Evolutionary conservation across 2,888 invertebrate genomes (phyloP).

Genomic region (Thereva unica): DNA sequence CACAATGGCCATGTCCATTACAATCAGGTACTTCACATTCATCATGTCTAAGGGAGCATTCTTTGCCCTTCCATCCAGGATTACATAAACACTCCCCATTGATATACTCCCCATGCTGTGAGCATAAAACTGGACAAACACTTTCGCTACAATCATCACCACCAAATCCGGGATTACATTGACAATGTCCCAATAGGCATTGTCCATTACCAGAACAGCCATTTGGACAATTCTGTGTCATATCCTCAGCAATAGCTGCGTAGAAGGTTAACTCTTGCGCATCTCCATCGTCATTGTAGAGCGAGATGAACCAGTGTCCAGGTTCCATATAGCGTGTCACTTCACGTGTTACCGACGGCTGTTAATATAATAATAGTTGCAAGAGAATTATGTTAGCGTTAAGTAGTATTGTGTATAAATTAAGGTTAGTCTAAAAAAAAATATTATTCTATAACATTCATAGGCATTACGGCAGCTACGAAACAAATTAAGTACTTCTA

Average conservation of each 20-base stretch:
- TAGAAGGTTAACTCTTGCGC: slow-evolving; percentile 85
- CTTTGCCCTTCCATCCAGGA: slow-evolving; percentile 97
- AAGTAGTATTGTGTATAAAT: neutral
- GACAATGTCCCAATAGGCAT: slow-evolving; percentile 92
- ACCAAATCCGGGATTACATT: slow-evolving; percentile 94
- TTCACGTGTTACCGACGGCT: slow-evolving; percentile 84
- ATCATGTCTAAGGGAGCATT: slow-evolving; percentile 91
- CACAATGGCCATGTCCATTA: slow-evolving; percentile 94
- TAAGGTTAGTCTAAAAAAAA: slow-evolving; percentile 11
- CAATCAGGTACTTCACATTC: slow-evolving; percentile 97
- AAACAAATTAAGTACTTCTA: slow-evolving; percentile 9
- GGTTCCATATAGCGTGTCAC: slow-evolving; percentile 94
- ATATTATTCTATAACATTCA: slow-evolving; percentile 12
- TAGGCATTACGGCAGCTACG: slow-evolving; percentile 5
- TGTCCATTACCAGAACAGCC: slow-evolving; percentile 97
- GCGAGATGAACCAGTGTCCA: slow-evolving; percentile 93
- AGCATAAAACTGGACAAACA: slow-evolving; percentile 97
- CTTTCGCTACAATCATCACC: slow-evolving; percentile 97
- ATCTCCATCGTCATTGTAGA: slow-evolving; percentile 95
- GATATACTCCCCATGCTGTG: slow-evolving; percentile 94
- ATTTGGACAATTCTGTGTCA: slow-evolving; percentile 94
- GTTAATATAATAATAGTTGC: slow-evolving; percentile 36
- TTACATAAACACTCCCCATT: slow-evolving; percentile 97
- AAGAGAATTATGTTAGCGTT: slow-evolving; percentile 13
- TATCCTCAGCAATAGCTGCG: slow-evolving; percentile 83